Conservation (phyloP, 2,797 vertebrate species). For the Adrianichthys oophorus region DNA sequence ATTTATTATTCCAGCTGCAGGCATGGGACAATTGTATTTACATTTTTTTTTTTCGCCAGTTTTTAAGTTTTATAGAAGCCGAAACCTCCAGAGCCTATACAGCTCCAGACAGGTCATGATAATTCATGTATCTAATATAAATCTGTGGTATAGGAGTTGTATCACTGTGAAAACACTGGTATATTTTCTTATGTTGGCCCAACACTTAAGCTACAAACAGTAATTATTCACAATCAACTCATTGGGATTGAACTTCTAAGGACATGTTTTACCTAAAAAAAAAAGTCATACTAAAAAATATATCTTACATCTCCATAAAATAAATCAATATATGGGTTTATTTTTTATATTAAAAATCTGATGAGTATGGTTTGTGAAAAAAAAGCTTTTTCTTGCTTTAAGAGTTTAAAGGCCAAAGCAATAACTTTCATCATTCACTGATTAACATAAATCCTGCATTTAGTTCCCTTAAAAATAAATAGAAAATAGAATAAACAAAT, state of each 20-base stretch:
- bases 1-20: constrained; percentile 38
- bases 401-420: constrained; percentile 53
- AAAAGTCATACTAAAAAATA: constrained; percentile 19
- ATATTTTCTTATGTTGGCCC: constrained; percentile 31
- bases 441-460: constrained; percentile 22
- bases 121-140: constrained; percentile 17
- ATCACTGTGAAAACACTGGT: constrained; percentile 17
- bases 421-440: constrained; percentile 41
- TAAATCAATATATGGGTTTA: constrained; percentile 40
- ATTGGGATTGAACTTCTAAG: no score
- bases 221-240: no score
- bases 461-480: constrained; percentile 25
- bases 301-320: constrained; percentile 26
- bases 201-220: constrained; percentile 21
- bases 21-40: constrained; percentile 62
- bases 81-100: constrained; percentile 8
- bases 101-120: constrained; percentile 2
- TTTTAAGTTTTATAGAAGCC: constrained; percentile 11
- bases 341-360: constrained; percentile 30
- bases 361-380: constrained; percentile 20
- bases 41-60: constrained; percentile 48
- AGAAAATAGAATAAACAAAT: constrained; percentile 11
- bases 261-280: constrained; percentile 16
- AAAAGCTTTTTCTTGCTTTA: constrained; percentile 39
- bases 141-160: constrained; percentile 18